Conservation (phyloP, 2,888 invertebrate genomes). For the Epinotia nisella region DNA sequence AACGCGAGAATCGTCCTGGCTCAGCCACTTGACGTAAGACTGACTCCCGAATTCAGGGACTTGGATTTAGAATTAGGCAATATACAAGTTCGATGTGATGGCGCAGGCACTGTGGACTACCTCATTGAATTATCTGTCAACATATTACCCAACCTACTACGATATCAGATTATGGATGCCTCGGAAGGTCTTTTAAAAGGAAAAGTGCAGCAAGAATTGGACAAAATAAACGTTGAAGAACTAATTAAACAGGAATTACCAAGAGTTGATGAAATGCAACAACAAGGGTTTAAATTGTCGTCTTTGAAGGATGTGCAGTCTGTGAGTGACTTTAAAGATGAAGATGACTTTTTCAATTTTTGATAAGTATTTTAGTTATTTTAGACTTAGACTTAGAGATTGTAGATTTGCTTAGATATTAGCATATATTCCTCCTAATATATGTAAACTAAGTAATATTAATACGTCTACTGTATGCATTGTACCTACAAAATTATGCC, state of each 20-base stretch:
- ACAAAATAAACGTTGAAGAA: slow-evolving; percentile 90
- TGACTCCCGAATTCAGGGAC: slow-evolving; percentile 88
- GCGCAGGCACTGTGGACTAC: slow-evolving; percentile 94
- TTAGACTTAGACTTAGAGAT: too few species aligned
- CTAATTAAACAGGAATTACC: slow-evolving; percentile 88
- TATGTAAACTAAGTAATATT: too few species aligned
- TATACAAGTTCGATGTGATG: slow-evolving; percentile 92
- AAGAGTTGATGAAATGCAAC: slow-evolving; percentile 86
- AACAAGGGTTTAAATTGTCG: slow-evolving; percentile 77
- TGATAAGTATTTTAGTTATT: slow-evolving; percentile 49
- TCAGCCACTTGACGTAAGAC: slow-evolving; percentile 91
- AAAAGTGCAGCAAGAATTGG: slow-evolving; percentile 89
- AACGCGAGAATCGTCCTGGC: slow-evolving; percentile 88
- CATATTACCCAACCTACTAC: slow-evolving; percentile 91
- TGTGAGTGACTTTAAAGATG: slow-evolving; percentile 61
- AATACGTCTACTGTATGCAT: too few species aligned
- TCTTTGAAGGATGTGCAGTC: slow-evolving; percentile 59
- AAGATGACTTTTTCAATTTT: slow-evolving; percentile 81
- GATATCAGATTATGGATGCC: slow-evolving; percentile 95
- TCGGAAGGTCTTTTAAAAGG: slow-evolving; percentile 91
- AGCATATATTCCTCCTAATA: not conserved
- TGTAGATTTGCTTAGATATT: too few species aligned
- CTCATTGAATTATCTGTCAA: slow-evolving; percentile 92
- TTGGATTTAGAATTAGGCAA: slow-evolving; percentile 93
- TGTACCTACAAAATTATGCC: too few species aligned